A percentile compares a stretch with the other conserved stretches of the same genome.
phyloP scores from a whole-genome alignment of 2,113 vertebrate species.

The Nanorana parkeri region DNA sequence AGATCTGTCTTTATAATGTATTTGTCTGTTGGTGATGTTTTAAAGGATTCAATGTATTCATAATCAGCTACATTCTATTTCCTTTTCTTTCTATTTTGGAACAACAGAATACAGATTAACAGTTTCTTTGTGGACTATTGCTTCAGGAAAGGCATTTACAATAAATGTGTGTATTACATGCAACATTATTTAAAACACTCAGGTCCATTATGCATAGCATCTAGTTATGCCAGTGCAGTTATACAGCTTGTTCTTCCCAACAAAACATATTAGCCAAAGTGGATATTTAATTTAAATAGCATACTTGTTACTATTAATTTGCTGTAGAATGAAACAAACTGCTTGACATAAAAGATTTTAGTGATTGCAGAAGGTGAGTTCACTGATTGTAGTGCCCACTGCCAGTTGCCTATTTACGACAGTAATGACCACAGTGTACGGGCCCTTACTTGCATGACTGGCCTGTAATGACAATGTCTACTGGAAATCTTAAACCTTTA shows the following conservation, averaged over 20 bases:
- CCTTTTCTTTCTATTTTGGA: too few species aligned
- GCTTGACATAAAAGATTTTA: conserved; percentile 64
- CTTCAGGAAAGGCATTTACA: not conserved
- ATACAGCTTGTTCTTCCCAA: conserved; percentile 59
- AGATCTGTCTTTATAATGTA: too few species aligned
- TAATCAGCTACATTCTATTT: too few species aligned
- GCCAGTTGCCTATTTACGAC: conserved; percentile 54
- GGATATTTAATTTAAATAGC: conserved; percentile 66
- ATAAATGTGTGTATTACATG: not conserved
- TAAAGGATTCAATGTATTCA: too few species aligned
- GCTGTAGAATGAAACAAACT: conserved; percentile 64
- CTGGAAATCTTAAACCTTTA: conserved; percentile 61
- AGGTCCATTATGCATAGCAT: conserved; percentile 48
- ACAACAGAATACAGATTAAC: too few species aligned
- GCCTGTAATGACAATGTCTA: conserved; percentile 47
- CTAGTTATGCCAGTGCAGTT: conserved; percentile 32
- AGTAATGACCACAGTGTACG: conserved; percentile 52
- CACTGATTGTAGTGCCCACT: conserved; percentile 58
- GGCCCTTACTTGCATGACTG: conserved; percentile 52
- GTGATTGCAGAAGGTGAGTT: conserved; percentile 59
- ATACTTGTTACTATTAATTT: conserved; percentile 64
- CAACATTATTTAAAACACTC: not conserved
- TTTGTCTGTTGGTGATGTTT: too few species aligned
- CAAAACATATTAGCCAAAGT: conserved; percentile 66
- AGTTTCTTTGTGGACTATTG: too few species aligned